These are phyloP conservation scores for Ceyx melanurus DNA, from an alignment of 2,113 vertebrate species.

Conservation along the genomic window DNA sequence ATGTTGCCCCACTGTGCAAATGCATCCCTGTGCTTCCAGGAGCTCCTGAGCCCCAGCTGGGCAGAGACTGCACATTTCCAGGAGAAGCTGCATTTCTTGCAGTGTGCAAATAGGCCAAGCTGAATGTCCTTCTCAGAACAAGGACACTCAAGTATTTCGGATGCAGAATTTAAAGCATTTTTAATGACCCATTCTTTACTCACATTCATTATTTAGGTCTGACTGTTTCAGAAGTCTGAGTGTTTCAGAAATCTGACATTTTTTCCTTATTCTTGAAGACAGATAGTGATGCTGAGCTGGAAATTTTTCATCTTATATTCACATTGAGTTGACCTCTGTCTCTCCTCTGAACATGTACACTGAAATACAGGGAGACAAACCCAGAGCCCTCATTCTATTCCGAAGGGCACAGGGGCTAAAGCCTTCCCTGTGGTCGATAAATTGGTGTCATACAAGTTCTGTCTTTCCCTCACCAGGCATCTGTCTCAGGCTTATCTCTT, in stretches of 20 bases:
- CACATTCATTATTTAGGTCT: slow-evolving; percentile 44
- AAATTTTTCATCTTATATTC: not conserved
- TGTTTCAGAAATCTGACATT: not conserved
- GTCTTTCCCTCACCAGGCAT: not conserved
- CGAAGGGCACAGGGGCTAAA: not conserved
- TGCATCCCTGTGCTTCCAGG: not conserved
- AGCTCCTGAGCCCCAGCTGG: not conserved
- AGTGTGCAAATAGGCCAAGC: not conserved
- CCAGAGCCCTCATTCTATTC: not conserved
- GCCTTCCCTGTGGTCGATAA: not conserved
- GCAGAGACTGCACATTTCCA: not conserved
- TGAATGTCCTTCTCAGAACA: not conserved
- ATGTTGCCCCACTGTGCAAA: not conserved
- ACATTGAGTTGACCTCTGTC: not conserved
- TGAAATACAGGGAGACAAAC: not conserved
- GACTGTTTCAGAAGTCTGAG: not conserved
- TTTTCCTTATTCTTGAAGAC: slow-evolving; percentile 5
- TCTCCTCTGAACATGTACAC: not conserved
- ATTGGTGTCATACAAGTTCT: not conserved
- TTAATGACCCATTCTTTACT: slow-evolving; percentile 34
- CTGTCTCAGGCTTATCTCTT: not conserved
- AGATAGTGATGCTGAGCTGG: not conserved
- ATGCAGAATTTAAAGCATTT: slow-evolving; percentile 43
- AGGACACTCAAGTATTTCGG: not conserved
- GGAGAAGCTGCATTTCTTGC: not conserved